Conservation (phyloP, 2,797 vertebrate genomes). For the Arctocebus calabarensis region DNA sequence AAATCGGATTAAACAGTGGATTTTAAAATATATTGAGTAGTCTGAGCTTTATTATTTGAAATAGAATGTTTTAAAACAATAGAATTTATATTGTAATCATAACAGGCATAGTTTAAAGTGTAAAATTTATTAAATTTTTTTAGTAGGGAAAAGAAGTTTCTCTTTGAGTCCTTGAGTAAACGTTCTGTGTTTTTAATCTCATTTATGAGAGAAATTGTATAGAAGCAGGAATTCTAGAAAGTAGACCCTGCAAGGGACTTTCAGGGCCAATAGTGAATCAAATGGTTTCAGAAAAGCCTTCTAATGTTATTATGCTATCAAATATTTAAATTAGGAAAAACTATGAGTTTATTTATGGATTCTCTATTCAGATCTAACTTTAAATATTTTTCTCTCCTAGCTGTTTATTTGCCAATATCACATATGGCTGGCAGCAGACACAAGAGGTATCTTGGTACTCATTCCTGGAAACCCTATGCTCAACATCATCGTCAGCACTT, state of each 20-base stretch:
- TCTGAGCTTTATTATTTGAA: slow-evolving; percentile 56
- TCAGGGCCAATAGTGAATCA: neutral
- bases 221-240: neutral
- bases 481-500: slow-evolving; percentile 97
- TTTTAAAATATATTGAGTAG: slow-evolving; percentile 26
- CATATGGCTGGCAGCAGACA: slow-evolving; percentile 99
- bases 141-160: slow-evolving; percentile 13
- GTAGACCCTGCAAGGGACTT: neutral
- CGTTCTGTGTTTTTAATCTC: neutral
- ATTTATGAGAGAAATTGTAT: neutral
- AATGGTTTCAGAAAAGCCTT: slow-evolving; percentile 10
- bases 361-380: slow-evolving; percentile 21
- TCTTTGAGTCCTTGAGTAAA: slow-evolving; percentile 13
- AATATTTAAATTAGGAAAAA: slow-evolving; percentile 32
- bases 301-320: neutral
- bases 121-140: slow-evolving; percentile 45
- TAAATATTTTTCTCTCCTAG: slow-evolving; percentile 85
- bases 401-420: slow-evolving; percentile 99
- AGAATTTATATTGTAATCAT: slow-evolving; percentile 35
- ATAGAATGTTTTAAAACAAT: slow-evolving; percentile 11
- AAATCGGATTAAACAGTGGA: slow-evolving; percentile 2
- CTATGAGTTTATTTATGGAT: neutral
- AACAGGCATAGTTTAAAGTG: slow-evolving; percentile 10
- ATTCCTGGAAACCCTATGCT: slow-evolving; percentile 96
- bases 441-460: slow-evolving; percentile 97